Percentiles rank a stretch among this genome's conserved stretches.
These are phyloP conservation scores for Andrena bucephala DNA, from an alignment of 2,888 invertebrate genomes.

Conservation along the genomic window DNA sequence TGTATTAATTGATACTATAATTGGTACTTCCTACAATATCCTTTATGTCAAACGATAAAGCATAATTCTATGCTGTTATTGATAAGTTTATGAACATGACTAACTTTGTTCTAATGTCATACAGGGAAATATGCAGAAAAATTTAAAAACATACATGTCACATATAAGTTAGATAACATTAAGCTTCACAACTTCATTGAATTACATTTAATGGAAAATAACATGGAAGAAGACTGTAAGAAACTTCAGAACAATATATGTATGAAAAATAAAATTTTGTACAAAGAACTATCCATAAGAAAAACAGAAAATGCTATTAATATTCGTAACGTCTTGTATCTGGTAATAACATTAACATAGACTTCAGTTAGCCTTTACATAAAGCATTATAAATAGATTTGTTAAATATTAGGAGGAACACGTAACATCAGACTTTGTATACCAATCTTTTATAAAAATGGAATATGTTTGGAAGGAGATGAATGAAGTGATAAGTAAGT, in stretches of 20 bases:
- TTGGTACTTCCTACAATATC: constrained; percentile 85
- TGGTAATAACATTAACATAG: constrained; percentile 69
- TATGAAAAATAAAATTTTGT: constrained; percentile 85
- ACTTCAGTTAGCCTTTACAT: background rate
- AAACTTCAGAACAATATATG: constrained; percentile 87
- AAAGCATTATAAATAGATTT: background rate
- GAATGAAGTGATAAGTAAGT: constrained; percentile 72
- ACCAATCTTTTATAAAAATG: constrained; percentile 73
- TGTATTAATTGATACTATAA: constrained; percentile 89
- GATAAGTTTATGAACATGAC: background rate
- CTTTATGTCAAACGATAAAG: background rate
- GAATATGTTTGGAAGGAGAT: constrained; percentile 77
- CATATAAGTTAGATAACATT: constrained; percentile 87
- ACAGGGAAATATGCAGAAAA: constrained; percentile 87
- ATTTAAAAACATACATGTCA: constrained; percentile 86
- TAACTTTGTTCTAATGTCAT: constrained; percentile 3
- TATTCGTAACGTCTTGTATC: constrained; percentile 74
- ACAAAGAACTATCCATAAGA: constrained; percentile 71
- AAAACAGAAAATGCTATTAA: constrained; percentile 77
- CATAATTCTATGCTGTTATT: background rate
- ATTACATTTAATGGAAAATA: constrained; percentile 86
- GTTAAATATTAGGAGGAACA: constrained; percentile 75
- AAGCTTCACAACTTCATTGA: constrained; percentile 86
- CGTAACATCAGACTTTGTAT: constrained; percentile 68
- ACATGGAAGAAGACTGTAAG: constrained; percentile 87